Evolutionary conservation across 1,140 invertebrate genomes (phyloP), one percentile per base, ranked within the genome.

Genomic region (Rhyacophila brunnea): DNA sequence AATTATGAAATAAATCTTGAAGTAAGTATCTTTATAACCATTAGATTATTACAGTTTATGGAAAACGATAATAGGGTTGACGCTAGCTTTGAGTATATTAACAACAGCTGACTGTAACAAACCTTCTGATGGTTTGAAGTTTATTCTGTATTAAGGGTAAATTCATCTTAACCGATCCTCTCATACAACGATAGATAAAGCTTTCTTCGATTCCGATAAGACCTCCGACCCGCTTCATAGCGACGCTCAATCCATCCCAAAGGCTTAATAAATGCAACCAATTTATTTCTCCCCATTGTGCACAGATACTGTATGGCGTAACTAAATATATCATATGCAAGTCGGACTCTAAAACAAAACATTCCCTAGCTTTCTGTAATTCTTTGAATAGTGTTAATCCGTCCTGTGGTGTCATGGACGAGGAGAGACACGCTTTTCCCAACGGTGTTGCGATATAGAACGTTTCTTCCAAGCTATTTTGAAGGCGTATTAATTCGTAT

Each of bases 321-420:
- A 95, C 92, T 66, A 96, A 78, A 76, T 98, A 99, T 44, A 99
- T 85, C 28, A 98, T 83, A 75, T 99, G 97, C 0, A 99, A 80
- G 70, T 99, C 96, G 65, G 89, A 93, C 69, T 98, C 94, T 6
- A 99, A 77, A 0, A 95, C 93, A 72, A 99, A 91, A 68, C 89
- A 91, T 67, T 88, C 86, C 38, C 94, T 79, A 0, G 96, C 94
- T 74, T 88, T 90, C 70, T 95, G 86, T n/a, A 99, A 71, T 73
- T 98, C 96, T 66, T 86, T 85, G 68, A 98, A 93, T 14, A 98
- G 81, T 23, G 86, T 81, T 2, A 97, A 77, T 1, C 92, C 94
- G 71, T 98, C 94, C 71, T 91, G 89, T 0, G 96, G 96, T 13
- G 93, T 87, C 71, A 99, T 84, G 0, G 94, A 93, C 1, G 96